Percentiles rank a stretch among this genome's conserved stretches.
phyloP scores from a whole-genome alignment of 92 coral and sea anemone genomes.

The Actinernus sp. region DNA sequence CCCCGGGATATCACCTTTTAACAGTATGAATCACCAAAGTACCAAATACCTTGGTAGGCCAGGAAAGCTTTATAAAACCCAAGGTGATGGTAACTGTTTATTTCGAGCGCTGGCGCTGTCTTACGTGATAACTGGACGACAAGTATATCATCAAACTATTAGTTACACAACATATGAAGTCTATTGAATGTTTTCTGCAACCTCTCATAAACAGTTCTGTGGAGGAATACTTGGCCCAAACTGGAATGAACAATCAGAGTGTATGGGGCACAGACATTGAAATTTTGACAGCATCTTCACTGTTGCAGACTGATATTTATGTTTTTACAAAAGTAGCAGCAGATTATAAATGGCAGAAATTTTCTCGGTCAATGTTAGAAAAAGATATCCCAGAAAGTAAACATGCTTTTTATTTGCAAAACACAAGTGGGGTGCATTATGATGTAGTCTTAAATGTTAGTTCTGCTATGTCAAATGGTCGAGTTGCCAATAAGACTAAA shows the following conservation, averaged over 20 bases:
- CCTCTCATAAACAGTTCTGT: constrained; percentile 60
- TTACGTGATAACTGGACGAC: constrained; percentile 58
- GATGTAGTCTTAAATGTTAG: constrained; percentile 74
- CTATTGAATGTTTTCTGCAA: constrained; percentile 39
- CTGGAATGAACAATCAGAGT: constrained; percentile 52
- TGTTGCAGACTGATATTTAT: constrained; percentile 41
- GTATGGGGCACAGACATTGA: constrained; percentile 83
- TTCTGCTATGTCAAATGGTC: constrained; percentile 3
- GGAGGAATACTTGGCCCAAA: constrained; percentile 36
- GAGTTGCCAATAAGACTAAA: neutral
- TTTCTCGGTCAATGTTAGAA: constrained; percentile 56
- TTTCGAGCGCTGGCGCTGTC: constrained; percentile 55
- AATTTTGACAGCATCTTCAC: constrained; percentile 59
- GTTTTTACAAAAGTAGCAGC: constrained; percentile 36
- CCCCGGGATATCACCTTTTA: too few species aligned
- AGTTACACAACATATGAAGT: constrained; percentile 47
- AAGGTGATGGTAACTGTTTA: constrained; percentile 75
- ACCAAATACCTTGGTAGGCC: constrained; percentile 27
- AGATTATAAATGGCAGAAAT: constrained; percentile 55
- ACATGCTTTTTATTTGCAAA: constrained; percentile 49
- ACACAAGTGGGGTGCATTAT: constrained; percentile 67
- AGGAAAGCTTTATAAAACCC: constrained; percentile 14
- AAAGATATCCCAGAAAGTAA: constrained; percentile 16
- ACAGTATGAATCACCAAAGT: too few species aligned
- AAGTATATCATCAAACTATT: constrained; percentile 24